Evolutionary conservation across 1,140 invertebrate species (phyloP), one percentile per base, ranked within the genome.

Genomic region (Ceratina calcarata): DNA sequence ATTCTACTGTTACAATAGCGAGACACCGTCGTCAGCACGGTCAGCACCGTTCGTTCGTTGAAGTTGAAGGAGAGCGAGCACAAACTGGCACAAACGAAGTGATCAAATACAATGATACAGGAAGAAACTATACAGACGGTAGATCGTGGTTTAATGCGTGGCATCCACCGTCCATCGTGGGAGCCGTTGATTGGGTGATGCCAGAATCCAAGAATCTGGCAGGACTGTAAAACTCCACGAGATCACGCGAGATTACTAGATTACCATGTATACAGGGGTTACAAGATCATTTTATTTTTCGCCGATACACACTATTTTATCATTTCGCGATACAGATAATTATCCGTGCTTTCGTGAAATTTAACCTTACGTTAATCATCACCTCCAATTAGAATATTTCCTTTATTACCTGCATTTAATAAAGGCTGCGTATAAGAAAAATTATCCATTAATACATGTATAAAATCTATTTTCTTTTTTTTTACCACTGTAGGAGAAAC

Each of bases 91-190:
- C 68, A 61, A 69, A 78, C 37, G 58, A 80, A 83, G 78, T 82
- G 69, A 81, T 15, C 69, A 66, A 73, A 60, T 60, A 78, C 75
- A 70, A 53, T 64, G 75, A 74, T 82, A 71, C 67, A 18, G 55
- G 16, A 80, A 66, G 68, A 55, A n/a, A 64, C 77, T 71, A 80
- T 72, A 76, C 66, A 68, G 65, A 80, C 74, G 78, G 82, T 83
- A 80, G 71, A 87, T 85, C 66, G 81, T 64, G 67, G 81, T 53
- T 78, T 18, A 89, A 90, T 89, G 89, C 90, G 90, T 92, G 90
- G 89, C 89, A 89, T 71, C 74, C 55, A n/a, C 64, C 71, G 70
- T 84, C 80, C 90, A 90, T 92, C 93, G 93, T 94, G 93, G 87
- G 91, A 83, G 55, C 49, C 82, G 86, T 84, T 89, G 88, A 94